Evolutionary conservation across 1,140 invertebrate genomes (phyloP), one percentile per base, ranked within the genome.

Genomic region (Aphidius gifuensis): DNA sequence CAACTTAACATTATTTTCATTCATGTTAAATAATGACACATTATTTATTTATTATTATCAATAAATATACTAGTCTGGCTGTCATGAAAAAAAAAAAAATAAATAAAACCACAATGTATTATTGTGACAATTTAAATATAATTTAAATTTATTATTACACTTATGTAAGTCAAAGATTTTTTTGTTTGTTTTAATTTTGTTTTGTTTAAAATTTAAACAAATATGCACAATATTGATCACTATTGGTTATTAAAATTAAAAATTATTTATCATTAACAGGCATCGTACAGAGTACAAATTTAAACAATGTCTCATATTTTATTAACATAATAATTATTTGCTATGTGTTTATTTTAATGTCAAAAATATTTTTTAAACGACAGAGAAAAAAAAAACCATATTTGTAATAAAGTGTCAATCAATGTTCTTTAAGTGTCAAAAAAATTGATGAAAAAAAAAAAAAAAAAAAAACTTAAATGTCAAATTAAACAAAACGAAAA

Each of bases 1-100:
- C 61, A 11, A 44, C 55, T 51, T 62, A 62, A 62, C 47, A 16
- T 16, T 16, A 16, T 16, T 32, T 9, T 51, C 38, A 51, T 32
- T 23, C 9, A 6, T 32, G 38, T 23, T 51, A 23, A 51, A 16
- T 16, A 16, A 16, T 16, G 16, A 16, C 16, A 16, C 16, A 16
- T 16, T 16, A 16, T 16, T 16, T 16, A 16, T 16, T 16, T 16
- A 16, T 16, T 16, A 16, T 16, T 16, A 16, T 16, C 16, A 16
- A 16, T 16, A 16, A 16, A 16, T 16, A 16, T 16, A 16, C 53
- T 55, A 55, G 53, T 55, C 53, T 40, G 53, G 53, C 53, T 55
- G 5, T 55, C n/a, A 32, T 32, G 40, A 55, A n/a, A 39, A 55
- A 40, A 43, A 55, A 40, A 42, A 5, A 43, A n/a, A 55, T 11